Conservation (phyloP, 2,113 vertebrate genomes). For the Zapus hudsonius region DNA sequence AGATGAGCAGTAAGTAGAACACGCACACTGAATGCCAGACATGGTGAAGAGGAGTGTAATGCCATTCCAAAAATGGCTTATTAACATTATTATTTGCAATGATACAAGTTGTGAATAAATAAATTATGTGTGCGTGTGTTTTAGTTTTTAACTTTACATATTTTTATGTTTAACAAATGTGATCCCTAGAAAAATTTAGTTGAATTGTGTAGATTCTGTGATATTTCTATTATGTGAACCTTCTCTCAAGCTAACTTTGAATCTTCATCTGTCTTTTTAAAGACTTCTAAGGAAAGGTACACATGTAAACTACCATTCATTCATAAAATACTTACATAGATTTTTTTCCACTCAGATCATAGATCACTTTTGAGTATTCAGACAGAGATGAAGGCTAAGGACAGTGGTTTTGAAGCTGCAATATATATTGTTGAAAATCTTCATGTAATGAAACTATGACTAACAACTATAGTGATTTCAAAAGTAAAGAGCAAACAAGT, state of each 20-base stretch:
- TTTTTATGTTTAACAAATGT: conserved; percentile 8
- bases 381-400: not conserved
- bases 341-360: not conserved
- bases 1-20: not conserved
- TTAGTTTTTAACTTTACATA: no score
- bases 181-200: not conserved
- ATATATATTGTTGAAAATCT: not conserved
- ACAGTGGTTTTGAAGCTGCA: not conserved
- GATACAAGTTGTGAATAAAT: no score
- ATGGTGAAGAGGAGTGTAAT: not conserved
- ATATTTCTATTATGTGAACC: not conserved
- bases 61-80: not conserved
- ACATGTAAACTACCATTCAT: not conserved
- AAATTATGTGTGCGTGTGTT: no score
- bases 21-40: not conserved
- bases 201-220: not conserved
- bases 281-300: not conserved
- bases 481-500: not conserved
- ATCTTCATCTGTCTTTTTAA: not conserved
- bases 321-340: not conserved
- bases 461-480: not conserved
- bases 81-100: no score
- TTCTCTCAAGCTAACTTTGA: not conserved
- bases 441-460: not conserved
- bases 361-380: not conserved